Evolutionary conservation across 2,113 vertebrate genomes (phyloP).

Genomic region (Brachirus orientalis): DNA sequence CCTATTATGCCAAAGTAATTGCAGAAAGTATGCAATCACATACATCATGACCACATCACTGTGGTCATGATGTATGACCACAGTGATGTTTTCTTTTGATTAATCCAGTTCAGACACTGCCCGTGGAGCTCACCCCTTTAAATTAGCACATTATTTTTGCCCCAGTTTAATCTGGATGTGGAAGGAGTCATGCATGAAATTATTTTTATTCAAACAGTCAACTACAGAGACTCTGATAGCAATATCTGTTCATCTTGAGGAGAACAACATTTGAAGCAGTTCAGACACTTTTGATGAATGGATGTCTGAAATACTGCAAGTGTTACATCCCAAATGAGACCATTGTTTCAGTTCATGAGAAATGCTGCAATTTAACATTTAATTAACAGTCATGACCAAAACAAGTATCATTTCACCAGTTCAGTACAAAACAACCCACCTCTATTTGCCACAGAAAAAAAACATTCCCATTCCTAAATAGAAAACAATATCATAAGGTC

Average conservation of each 20-base stretch:
- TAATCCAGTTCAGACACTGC: too few species aligned
- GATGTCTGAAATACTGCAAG: not conserved
- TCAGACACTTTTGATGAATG: slow-evolving; percentile 3
- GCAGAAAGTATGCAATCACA: too few species aligned
- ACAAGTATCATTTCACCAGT: not conserved
- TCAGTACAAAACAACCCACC: slow-evolving; percentile 6
- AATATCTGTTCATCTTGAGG: not conserved
- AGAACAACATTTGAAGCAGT: not conserved
- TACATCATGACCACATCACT: too few species aligned
- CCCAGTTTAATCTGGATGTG: not conserved
- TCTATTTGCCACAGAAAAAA: slow-evolving; percentile 1
- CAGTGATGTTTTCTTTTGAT: too few species aligned
- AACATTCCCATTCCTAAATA: slow-evolving; percentile 1
- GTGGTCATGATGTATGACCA: too few species aligned
- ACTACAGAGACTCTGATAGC: not conserved
- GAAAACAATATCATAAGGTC: not conserved
- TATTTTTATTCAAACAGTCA: slow-evolving; percentile 27
- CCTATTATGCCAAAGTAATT: too few species aligned
- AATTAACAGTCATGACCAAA: not conserved
- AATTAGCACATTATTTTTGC: not conserved
- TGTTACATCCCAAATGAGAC: slow-evolving; percentile 4
- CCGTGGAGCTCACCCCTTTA: too few species aligned
- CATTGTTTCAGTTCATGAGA: not conserved
- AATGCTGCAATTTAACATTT: slow-evolving; percentile 8
- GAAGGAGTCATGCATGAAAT: not conserved